Evolutionary conservation across 2,797 vertebrate species (phyloP), one percentile per base, ranked within the genome.

Genomic region (Ptychobarbus kaznakovi): DNA sequence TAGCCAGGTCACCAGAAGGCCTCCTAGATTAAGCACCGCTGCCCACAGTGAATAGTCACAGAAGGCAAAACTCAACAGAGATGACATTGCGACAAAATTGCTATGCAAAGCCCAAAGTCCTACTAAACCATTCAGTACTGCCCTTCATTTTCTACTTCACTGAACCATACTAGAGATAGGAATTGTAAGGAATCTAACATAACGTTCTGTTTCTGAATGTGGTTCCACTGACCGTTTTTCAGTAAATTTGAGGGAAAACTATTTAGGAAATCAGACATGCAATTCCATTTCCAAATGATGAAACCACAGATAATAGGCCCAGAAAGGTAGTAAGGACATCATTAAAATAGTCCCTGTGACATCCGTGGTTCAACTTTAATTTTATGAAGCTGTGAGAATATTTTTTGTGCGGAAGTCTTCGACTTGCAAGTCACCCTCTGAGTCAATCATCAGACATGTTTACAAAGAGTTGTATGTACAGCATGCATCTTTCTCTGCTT

Each of bases 1-100:
- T 53, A 78, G 46, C 40, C 35, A 46, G 63, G 66, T 86, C 82
- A 86, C 56, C 75, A 63, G 80, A 61, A 68, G 78, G 13, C 63
- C 79, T 58, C n/a, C n/a, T 92, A 94, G 94, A 95, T 94, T 88
- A 94, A 94, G 93, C 91, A 92, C 90, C 90, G 88, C 89, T 92
- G 93, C 94, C 93, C 89, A 92, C 89, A 92, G 92, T 95, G 92
- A 95, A 94, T 88, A 91, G 92, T 92, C 91, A 83, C 86, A 88
- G 82, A 77, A 84, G 86, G 84, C 35, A 66, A 93, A 92, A 93
- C 86, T 89, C 72, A 61, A 87, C 90, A 90, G 58, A 89, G 88
- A 93, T 94, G 92, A 93, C 92, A 92, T 93, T 93, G 91, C 65
- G 82, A 82, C 86, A 83, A 86, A 89, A 93, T 89, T 92, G 86